Evolutionary conservation across 2,888 invertebrate species (phyloP).

Genomic region (Sepiola atlantica): DNA sequence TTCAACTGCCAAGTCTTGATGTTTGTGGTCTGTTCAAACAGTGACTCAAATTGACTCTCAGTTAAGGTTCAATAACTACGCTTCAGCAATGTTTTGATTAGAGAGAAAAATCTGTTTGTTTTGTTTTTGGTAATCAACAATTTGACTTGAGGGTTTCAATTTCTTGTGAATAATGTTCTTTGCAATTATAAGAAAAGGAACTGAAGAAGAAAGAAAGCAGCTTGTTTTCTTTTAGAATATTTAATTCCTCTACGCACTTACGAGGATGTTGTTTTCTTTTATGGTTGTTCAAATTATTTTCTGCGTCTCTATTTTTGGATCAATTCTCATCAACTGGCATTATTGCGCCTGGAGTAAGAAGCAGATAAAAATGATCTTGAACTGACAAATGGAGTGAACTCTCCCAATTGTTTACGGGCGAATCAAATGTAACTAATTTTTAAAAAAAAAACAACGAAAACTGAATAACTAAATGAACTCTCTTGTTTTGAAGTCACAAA

Average conservation of each 20-base stretch:
- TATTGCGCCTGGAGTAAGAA: not conserved
- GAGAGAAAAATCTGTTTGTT: not conserved
- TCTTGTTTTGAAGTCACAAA: too few species aligned
- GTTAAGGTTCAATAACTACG: not conserved
- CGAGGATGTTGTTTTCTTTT: not conserved
- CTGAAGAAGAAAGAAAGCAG: not conserved
- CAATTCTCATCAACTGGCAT: not conserved
- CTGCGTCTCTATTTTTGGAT: not conserved
- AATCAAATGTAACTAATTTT: not conserved
- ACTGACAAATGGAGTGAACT: not conserved
- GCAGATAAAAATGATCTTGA: not conserved
- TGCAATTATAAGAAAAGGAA: not conserved
- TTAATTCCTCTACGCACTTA: not conserved
- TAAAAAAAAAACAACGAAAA: too few species aligned
- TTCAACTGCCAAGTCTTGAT: not conserved
- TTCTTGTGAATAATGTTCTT: not conserved
- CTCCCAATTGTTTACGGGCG: not conserved
- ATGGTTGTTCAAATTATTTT: not conserved
- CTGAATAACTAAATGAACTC: too few species aligned
- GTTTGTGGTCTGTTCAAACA: not conserved
- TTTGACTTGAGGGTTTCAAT: too few species aligned
- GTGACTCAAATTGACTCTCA: not conserved
- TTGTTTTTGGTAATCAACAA: not conserved
- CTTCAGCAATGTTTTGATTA: not conserved
- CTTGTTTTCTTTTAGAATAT: not conserved